Base-by-base conservation (phyloP, 2,888 invertebrate genomes). In the Malthinus flaveolus region DNA sequence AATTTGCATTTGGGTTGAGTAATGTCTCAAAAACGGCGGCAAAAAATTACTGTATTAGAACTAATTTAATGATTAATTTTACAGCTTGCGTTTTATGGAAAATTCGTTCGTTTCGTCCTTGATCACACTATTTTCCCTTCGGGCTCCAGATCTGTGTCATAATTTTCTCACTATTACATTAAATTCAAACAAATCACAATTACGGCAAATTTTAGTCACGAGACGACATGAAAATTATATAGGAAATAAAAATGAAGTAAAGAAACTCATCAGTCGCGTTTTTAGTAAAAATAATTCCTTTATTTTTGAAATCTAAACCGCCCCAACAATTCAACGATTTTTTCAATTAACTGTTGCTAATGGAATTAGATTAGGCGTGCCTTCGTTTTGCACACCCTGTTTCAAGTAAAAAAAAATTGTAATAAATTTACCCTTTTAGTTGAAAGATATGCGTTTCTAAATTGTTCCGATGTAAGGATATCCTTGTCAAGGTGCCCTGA, bases 91-190 rank as follows among this genome's bases (percentile, higher is more conserved):
- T 23, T 23, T 23, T 23, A 23, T 23, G 23, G 23, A 23, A 23
- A 23, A 23, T 1, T 42, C 7, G 15, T 51, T 11, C 15, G 7
- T 11, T 34, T 34, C 34, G 34, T 23, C 51, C 51, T 51, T 51
- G 51, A 44, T 34, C 23, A 32, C 31, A 32, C 39, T 32, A 32
- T 32, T 7, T 7, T 44, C 44, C 34, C 51, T 34, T 45, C 44
- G 23, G 51, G 51, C 51, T 32, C 33, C 23, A 44, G 44, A 45
- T 44, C 44, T 34, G 50, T 51, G 49, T 39, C 32, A 49, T 39
- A 49, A 49, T 37, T 49, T 37, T 32, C 11, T 49, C 23, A 49
- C 39, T 49, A 36, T 49, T 32, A 8, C 32, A 32, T 23, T 23
- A 46, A 32, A 7, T 32, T n/a, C 10, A 37, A 12, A 31, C 49